Evolutionary conservation across 1,140 invertebrate genomes (phyloP).

Genomic region (Drosophila kepulauana): DNA sequence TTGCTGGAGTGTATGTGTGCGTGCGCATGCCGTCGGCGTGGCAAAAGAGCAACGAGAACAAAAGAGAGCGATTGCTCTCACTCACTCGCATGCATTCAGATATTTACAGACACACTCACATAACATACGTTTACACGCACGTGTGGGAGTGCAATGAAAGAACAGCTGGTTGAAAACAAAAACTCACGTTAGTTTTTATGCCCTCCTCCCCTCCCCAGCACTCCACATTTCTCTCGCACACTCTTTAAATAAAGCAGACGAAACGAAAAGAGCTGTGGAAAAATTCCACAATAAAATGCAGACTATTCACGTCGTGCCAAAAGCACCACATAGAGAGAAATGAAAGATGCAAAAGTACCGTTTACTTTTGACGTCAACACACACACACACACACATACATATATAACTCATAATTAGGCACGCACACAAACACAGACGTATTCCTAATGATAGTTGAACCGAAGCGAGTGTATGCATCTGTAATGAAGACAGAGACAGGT

Average conservation of each 20-base stretch:
- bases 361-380: slow-evolving; percentile 4
- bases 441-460: slow-evolving; percentile 23
- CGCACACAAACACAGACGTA: slow-evolving; percentile 9
- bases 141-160: slow-evolving; percentile 32
- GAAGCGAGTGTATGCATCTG: slow-evolving; percentile 19
- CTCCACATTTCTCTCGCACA: background rate
- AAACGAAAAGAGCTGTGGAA: slow-evolving; percentile 23
- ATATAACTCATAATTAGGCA: slow-evolving; percentile 40
- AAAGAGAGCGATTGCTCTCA: slow-evolving; percentile 20
- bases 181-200: slow-evolving; percentile 26
- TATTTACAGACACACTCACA: background rate
- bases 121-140: slow-evolving; percentile 1
- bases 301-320: slow-evolving; percentile 36
- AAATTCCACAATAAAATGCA: slow-evolving; percentile 45
- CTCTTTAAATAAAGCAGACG: slow-evolving; percentile 13
- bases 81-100: background rate
- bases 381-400: slow-evolving; percentile 2
- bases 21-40: slow-evolving; percentile 18
- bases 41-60: slow-evolving; percentile 11
- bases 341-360: slow-evolving; percentile 26
- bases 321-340: slow-evolving; percentile 17
- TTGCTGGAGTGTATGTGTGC: background rate
- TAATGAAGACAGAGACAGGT: background rate
- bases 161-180: slow-evolving; percentile 44
- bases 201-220: background rate